These are phyloP conservation scores for Acheta domesticus DNA, from an alignment of 2,888 invertebrate genomes.

Conservation along the genomic window DNA sequence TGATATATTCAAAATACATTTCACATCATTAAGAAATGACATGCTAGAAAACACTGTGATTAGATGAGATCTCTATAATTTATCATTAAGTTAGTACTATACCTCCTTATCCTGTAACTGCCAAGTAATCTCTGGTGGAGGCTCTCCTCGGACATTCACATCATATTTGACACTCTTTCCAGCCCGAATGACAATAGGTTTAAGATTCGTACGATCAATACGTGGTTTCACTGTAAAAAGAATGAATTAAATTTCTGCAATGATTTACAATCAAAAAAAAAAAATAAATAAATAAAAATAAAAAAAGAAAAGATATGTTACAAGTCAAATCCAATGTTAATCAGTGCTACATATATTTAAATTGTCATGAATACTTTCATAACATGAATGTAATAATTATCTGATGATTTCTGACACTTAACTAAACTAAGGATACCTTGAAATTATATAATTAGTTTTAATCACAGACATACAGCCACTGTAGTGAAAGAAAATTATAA, in stretches of 20 bases:
- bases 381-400: no score
- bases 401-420: no score
- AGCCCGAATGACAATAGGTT: slow-evolving; percentile 82
- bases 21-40: neutral
- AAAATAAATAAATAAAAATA: slow-evolving; percentile 31
- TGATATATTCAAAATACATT: neutral
- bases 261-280: slow-evolving; percentile 25
- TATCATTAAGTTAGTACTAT: neutral
- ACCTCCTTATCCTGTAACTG: slow-evolving; percentile 72
- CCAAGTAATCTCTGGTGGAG: slow-evolving; percentile 91
- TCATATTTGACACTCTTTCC: slow-evolving; percentile 91
- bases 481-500: neutral
- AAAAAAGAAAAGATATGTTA: slow-evolving; percentile 23
- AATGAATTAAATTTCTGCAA: slow-evolving; percentile 12
- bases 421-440: no score
- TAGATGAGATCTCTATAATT: no score
- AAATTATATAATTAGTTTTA: no score
- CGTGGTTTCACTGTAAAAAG: slow-evolving; percentile 85
- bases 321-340: no score
- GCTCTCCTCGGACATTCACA: slow-evolving; percentile 92
- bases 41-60: neutral
- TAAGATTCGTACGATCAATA: slow-evolving; percentile 92
- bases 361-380: no score
- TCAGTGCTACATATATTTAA: no score
- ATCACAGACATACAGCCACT: neutral